Conservation (phyloP, 1,140 invertebrate species). For the Euwallacea fornicatus region DNA sequence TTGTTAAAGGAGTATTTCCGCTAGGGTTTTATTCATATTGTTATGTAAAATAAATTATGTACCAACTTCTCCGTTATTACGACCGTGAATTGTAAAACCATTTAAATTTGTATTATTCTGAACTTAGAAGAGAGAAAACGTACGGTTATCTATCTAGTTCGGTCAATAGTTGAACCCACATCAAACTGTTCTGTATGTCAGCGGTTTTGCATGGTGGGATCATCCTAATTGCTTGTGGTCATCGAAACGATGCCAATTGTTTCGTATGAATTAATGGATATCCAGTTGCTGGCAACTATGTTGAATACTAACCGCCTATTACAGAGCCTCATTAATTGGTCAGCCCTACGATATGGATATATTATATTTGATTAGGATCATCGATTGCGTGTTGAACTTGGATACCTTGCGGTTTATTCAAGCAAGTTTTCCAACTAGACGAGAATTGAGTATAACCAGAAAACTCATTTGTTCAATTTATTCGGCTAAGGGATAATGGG, state of each 20-base stretch:
- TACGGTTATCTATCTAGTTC: constrained; percentile 21
- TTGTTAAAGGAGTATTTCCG: too few relatives aligned
- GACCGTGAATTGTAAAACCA: background rate
- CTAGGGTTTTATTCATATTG: too few relatives aligned
- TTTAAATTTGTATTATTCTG: constrained; percentile 23
- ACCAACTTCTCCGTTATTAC: too few relatives aligned
- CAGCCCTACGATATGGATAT: background rate
- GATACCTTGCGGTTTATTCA: too few relatives aligned
- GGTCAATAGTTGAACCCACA: constrained; percentile 32
- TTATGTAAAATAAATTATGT: too few relatives aligned
- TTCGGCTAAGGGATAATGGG: background rate
- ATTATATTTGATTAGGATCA: too few relatives aligned
- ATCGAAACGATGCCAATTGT: constrained; percentile 33
- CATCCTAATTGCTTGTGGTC: constrained; percentile 33
- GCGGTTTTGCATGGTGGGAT: constrained; percentile 32
- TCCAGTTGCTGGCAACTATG: constrained; percentile 21
- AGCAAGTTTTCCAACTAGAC: too few relatives aligned
- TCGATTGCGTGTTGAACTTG: too few relatives aligned
- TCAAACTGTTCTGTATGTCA: constrained; percentile 28
- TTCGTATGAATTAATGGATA: constrained; percentile 34
- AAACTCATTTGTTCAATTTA: too few relatives aligned
- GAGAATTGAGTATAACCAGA: too few relatives aligned
- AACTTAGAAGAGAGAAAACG: constrained; percentile 1
- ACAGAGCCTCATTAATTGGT: constrained; percentile 9
- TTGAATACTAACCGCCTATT: constrained; percentile 22